These are phyloP conservation scores for Drosophila novamexicana DNA, from an alignment of 1,140 invertebrate species.

Conservation along the genomic window DNA sequence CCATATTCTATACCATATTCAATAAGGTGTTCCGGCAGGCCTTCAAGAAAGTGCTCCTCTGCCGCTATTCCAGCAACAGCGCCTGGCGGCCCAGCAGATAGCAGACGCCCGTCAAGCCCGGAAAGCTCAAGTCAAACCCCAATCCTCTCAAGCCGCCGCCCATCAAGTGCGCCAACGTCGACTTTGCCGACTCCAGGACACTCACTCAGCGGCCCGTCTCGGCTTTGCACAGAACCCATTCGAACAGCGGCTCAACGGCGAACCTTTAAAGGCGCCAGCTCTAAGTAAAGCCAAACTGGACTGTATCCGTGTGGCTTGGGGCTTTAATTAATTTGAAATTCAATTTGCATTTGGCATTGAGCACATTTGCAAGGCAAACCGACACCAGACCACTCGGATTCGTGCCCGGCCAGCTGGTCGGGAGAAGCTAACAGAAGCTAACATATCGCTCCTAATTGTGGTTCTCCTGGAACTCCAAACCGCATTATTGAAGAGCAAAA, in stretches of 20 bases:
- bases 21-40: constrained; percentile 96
- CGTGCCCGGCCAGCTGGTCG: not conserved
- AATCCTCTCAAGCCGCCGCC: constrained; percentile 42
- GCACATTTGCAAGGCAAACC: constrained; percentile 22
- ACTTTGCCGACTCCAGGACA: constrained; percentile 55
- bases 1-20: constrained; percentile 97
- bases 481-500: not conserved
- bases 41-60: constrained; percentile 94
- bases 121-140: constrained; percentile 53
- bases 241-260: constrained; percentile 44
- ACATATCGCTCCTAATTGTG: constrained; percentile 44
- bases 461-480: constrained; percentile 17
- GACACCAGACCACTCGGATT: not conserved
- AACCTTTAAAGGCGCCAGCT: constrained; percentile 19
- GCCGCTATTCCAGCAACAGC: constrained; percentile 88
- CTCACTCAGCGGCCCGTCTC: constrained; percentile 9
- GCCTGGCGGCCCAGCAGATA: constrained; percentile 86
- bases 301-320: constrained; percentile 39
- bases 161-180: constrained; percentile 63
- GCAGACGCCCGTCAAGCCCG: constrained; percentile 66
- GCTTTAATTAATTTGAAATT: constrained; percentile 78
- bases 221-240: constrained; percentile 45
- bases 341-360: constrained; percentile 72
- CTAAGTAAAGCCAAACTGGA: not conserved
- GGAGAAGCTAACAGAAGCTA: not conserved